Base-by-base conservation (phyloP, 2,113 vertebrate genomes). In the Hepsetus odoe region DNA sequence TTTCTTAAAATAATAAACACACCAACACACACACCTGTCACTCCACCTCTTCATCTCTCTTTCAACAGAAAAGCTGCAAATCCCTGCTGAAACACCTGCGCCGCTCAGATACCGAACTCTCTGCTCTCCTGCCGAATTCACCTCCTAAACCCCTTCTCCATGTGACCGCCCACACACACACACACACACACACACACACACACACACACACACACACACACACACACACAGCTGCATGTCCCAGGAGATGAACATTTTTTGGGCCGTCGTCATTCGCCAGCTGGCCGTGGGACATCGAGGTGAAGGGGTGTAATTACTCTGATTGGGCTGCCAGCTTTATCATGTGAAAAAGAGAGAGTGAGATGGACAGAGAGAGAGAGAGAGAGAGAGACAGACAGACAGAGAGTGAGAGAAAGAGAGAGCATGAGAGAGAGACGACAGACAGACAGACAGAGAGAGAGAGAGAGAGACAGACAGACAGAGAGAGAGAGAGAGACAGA, bases 271-370 rank as follows among this genome's bases (percentile, higher is more conserved):
- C 82, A 76, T 68, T 83, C 76, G 51, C 32, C 75, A 58, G 51
- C 75, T 77, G 75, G 22, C 38, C 26, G 61, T 22, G 40, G 68
- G 77, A 55, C 77, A 59, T 67, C 16, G 33, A 76, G 24, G 72
- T 64, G 74, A 76, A 56, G 38, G 82, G 51, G 38, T 67, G 61
- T 64, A 80, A 72, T 83, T 83, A 83, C 51, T 32, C 51, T 20
- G 64, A 71, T 53, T 55, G 73, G 73, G 72, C 56, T 67, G 49
- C 72, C 64, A 76, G 74, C 64, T 49, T 61, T 67, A 75, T 33
- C 59, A 51, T 13, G 26, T 26, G 28, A 28, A 73, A 58, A 32
- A 74, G 74, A 56, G 46, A 35, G n/a, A 4, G 69, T 71, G 56
- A 38, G 62, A 22, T 51, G 53, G 2, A 22, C n/a, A 16, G 28